Evolutionary conservation across 2,888 invertebrate genomes (phyloP), one percentile per base, ranked within the genome.

Genomic region (Dexiosoma caninum): DNA sequence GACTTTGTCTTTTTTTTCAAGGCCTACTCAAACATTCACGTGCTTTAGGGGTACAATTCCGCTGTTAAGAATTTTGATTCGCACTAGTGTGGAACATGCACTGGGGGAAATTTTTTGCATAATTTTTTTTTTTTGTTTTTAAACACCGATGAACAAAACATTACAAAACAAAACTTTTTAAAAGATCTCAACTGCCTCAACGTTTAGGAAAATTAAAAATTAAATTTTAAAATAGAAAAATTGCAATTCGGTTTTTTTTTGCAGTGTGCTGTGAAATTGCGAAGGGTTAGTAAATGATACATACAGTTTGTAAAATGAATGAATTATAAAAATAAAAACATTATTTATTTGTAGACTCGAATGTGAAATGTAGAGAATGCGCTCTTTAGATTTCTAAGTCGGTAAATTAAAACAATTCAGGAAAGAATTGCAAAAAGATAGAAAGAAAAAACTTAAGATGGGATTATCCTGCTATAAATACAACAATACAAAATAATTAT

Each of bases 381-480:
- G n/a, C n/a, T n/a, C n/a, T n/a, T n/a, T 40, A 46, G 40, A 51
- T 67, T 44, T 46, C 32, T 49, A 75, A 69, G 6, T 55, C 62
- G 10, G n/a, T 49, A 51, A 71, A 23, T 59, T 27, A 1, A 55
- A 71, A 76, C 46, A 71, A 49, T 72, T 67, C 19, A 55, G 60
- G 37, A 70, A 19, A 19, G 10, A 51, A 2, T n/a, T 23, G 1
- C n/a, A 40, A 51, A 40, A n/a, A n/a, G n/a, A n/a, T n/a, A n/a
- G n/a, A n/a, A n/a, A n/a, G n/a, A n/a, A n/a, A n/a, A 27, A 55
- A 64, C 40, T 53, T 60, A 30, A 55, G 70, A 70, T 14, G 57
- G n/a, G 81, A 81, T 81, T 30, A 81, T 77, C 69, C 69, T 16
- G 23, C 14, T 14, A 30, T 67, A 42, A 67, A 69, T 51, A 51